Evolutionary conservation across 1,140 invertebrate genomes (phyloP).

Genomic region (Druon quercuslanigerum): DNA sequence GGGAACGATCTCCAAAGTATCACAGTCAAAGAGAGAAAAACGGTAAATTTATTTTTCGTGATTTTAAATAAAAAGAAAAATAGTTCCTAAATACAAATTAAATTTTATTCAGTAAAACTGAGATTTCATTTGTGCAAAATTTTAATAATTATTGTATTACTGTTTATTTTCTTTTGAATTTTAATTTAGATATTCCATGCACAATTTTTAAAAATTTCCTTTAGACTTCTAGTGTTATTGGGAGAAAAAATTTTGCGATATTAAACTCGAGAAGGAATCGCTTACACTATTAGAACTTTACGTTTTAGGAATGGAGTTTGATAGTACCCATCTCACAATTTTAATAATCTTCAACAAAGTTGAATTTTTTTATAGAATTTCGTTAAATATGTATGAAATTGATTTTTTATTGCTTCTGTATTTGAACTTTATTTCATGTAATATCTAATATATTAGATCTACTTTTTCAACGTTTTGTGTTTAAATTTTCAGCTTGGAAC

Average conservation of each 20-base stretch:
- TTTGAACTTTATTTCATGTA: no score
- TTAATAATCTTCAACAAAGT: background rate
- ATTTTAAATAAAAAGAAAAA: no score
- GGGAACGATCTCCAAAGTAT: conserved; percentile 70
- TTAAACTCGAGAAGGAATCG: conserved; percentile 61
- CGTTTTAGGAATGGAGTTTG: conserved; percentile 65
- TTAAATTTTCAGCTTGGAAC: no score
- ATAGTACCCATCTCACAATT: conserved; percentile 65
- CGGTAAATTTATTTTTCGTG: conserved; percentile 48
- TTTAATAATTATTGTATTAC: background rate
- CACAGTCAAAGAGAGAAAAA: conserved; percentile 68
- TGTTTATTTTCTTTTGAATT: conserved; percentile 31
- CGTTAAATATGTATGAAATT: no score
- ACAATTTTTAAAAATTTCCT: conserved; percentile 4
- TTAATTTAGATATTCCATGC: conserved; percentile 31
- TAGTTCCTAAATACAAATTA: no score
- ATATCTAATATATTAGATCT: no score
- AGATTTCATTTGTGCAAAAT: background rate
- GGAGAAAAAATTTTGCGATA: conserved; percentile 62
- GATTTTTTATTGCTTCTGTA: no score
- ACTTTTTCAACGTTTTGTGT: no score
- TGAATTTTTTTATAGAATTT: background rate
- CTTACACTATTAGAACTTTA: conserved; percentile 60
- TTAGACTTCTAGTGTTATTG: conserved; percentile 22
- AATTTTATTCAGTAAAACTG: no score